phyloP scores from a whole-genome alignment of 2,113 vertebrate genomes.

The Nothocercus julius region DNA sequence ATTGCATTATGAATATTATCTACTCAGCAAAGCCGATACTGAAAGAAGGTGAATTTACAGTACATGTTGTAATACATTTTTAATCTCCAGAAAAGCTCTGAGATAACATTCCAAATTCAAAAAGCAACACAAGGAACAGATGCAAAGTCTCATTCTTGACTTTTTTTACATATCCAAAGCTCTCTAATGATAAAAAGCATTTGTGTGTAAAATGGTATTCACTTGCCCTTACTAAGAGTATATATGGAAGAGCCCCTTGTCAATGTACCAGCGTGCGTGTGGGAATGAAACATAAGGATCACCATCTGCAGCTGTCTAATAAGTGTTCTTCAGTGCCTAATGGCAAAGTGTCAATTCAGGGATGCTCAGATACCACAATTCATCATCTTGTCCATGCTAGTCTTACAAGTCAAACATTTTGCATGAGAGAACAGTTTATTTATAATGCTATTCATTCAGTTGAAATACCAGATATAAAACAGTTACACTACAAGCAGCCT shows the following conservation, averaged over 20 bases:
- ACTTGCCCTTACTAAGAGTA: slow-evolving; percentile 44
- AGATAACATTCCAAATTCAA: background rate
- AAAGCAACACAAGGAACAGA: slow-evolving; percentile 30
- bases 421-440: slow-evolving; percentile 36
- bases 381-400: slow-evolving; percentile 43
- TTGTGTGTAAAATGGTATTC: slow-evolving; percentile 56
- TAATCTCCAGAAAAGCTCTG: slow-evolving; percentile 18
- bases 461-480: slow-evolving; percentile 28
- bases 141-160: slow-evolving; percentile 21
- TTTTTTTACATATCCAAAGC: slow-evolving; percentile 15
- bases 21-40: background rate
- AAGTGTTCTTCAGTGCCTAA: slow-evolving; percentile 26
- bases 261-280: slow-evolving; percentile 8
- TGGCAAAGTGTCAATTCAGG: slow-evolving; percentile 23
- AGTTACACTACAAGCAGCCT: background rate
- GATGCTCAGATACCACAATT: slow-evolving; percentile 36
- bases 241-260: slow-evolving; percentile 38
- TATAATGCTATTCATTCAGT: background rate
- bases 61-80: background rate
- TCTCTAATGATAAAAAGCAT: slow-evolving; percentile 43
- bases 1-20: background rate
- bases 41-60: background rate
- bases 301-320: slow-evolving; percentile 42
- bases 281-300: slow-evolving; percentile 64
- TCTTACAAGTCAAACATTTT: slow-evolving; percentile 20